Base-by-base conservation (phyloP, 2,888 invertebrate species). In the Pristionchus maxplancki region DNA sequence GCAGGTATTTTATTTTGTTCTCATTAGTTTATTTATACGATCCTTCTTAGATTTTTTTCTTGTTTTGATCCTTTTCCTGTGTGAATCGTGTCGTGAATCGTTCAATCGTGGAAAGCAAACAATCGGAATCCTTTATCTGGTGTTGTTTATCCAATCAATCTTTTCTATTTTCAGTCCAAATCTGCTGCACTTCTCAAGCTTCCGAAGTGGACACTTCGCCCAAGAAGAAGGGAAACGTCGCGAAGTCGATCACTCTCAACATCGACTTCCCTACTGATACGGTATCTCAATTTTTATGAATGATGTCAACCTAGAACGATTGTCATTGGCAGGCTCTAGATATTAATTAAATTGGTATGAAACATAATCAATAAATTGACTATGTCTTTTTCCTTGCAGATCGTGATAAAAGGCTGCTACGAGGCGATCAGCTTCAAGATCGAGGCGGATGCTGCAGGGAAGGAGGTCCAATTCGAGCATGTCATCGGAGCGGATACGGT, bases 381-480 rank as follows among this genome's bases (percentile, higher is more conserved):
- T n/a, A n/a, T n/a, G n/a, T n/a, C n/a, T n/a, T n/a, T n/a, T 15
- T 81, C 24, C 50, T 37, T 87, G 1, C 71, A 87, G 86, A 37
- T 87, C n/a, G 86, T 87, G 15, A 50, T 87, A 11, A 31, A 40
- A 20, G 86, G 86, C 2, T n/a, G 6, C 34, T 87, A 87, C 71
- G 50, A 67, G 31, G 67, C 86, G 11, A 48, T 87, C 13, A 24
- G 20, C 0, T 87, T 87, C 86, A 87, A 87, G 71, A 71, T 87
- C 0, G 86, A 87, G 24, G 86, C 86, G 1, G 86, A 71, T 5
- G 71, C 86, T 5, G 40, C 13, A 34, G 86, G 86, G n/a, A 87
- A n/a, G 50, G 86, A 87, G 34, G 86, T 87, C 17, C 86, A 87
- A 34, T 87, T 87, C 71, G 71, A 87, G n/a, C 86, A 87, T 6